These are phyloP conservation scores for Hermatobates lingyangjiaoensis DNA, from an alignment of 1,140 invertebrate species.

Conservation along the genomic window DNA sequence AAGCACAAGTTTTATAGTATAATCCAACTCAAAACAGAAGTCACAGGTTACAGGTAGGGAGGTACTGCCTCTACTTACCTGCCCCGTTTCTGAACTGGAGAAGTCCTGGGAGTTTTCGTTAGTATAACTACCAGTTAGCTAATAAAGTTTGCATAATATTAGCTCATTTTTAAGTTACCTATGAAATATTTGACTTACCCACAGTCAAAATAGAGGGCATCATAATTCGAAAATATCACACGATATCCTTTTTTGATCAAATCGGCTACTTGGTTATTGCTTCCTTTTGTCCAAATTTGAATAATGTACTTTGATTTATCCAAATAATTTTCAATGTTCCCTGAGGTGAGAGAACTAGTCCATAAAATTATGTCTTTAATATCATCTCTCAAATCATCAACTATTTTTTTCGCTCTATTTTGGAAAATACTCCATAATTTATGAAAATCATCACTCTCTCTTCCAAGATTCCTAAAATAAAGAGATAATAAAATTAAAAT, in stretches of 20 bases:
- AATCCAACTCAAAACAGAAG: too few species aligned
- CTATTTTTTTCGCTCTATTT: conserved; percentile 9
- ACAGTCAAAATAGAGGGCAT: conserved; percentile 67
- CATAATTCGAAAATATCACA: conserved; percentile 63
- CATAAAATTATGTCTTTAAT: conserved; percentile 49
- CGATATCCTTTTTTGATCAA: conserved; percentile 46
- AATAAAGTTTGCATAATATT: not conserved
- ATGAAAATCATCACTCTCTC: conserved; percentile 39
- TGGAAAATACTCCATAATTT: conserved; percentile 53
- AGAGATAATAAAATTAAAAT: too few species aligned
- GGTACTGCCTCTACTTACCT: too few species aligned
- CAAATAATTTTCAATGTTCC: conserved; percentile 42
- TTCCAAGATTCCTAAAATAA: conserved; percentile 25
- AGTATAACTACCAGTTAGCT: not conserved
- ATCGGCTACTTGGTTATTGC: conserved; percentile 37
- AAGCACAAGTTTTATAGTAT: too few species aligned
- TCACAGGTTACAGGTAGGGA: too few species aligned
- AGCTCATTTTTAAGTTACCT: not conserved
- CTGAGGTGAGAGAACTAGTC: conserved; percentile 56
- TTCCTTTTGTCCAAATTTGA: conserved; percentile 51
- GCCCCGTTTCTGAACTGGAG: too few species aligned
- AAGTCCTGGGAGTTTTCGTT: not conserved
- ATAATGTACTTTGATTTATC: conserved; percentile 57
- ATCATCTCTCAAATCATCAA: conserved; percentile 26
- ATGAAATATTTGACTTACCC: conserved; percentile 31